phyloP scores from a whole-genome alignment of 1,140 invertebrate genomes.

The Hetaerina americana region DNA sequence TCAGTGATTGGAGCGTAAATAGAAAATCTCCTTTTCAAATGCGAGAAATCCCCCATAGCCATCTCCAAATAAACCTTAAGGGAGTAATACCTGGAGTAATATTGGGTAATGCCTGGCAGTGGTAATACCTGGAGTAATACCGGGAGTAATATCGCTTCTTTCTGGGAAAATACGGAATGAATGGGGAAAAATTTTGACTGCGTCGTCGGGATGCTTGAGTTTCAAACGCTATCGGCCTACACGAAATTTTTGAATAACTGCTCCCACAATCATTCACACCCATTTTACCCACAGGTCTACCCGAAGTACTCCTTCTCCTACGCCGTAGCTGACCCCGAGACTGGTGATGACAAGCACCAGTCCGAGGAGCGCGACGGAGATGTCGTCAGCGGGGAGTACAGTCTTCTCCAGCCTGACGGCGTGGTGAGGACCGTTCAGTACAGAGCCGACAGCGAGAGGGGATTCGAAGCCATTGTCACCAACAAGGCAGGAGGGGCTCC shows the following conservation, averaged over 20 bases:
- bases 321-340: conserved; percentile 37
- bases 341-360: conserved; percentile 40
- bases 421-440: conserved; percentile 14
- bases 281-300: conserved; percentile 18
- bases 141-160: no score
- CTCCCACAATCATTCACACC: no score
- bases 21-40: no score
- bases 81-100: no score
- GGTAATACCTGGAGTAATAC: background rate
- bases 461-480: background rate
- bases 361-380: conserved; percentile 37
- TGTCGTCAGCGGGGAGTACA: conserved; percentile 9
- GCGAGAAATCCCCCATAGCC: no score
- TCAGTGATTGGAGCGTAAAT: no score
- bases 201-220: background rate
- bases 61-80: no score
- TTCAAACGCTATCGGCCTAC: background rate
- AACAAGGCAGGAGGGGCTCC: background rate
- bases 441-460: conserved; percentile 3
- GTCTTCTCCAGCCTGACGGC: conserved; percentile 8
- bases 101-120: background rate
- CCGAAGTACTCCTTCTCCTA: conserved; percentile 38
- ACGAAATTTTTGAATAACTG: background rate
- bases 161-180: no score
- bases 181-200: background rate